These are phyloP conservation scores for Cyprinodon brontotheroides DNA, from an alignment of 2,113 vertebrate genomes.

Conservation along the genomic window DNA sequence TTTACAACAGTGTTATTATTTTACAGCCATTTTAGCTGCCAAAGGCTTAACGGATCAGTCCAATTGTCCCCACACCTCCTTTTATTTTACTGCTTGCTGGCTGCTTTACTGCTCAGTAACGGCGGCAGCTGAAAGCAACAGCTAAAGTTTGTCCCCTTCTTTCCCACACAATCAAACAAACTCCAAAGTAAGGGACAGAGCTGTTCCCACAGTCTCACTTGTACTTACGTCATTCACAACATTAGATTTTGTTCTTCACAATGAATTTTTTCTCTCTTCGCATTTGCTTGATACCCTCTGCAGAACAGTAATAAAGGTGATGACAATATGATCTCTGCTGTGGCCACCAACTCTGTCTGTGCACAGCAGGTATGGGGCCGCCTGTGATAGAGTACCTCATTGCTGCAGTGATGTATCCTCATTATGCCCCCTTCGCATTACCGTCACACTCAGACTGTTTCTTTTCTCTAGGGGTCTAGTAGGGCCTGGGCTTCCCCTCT, in stretches of 20 bases:
- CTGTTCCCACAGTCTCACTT: slow-evolving; percentile 59
- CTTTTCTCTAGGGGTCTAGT: slow-evolving; percentile 42
- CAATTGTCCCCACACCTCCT: slow-evolving; percentile 74
- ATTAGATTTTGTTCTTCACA: slow-evolving; percentile 22
- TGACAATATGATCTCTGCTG: slow-evolving; percentile 6
- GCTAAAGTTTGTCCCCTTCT: slow-evolving; percentile 58
- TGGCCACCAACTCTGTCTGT: slow-evolving; percentile 23
- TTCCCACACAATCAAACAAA: slow-evolving; percentile 65
- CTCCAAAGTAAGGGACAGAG: slow-evolving; percentile 2
- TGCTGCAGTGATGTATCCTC: slow-evolving; percentile 76
- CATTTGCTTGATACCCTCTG: slow-evolving; percentile 23
- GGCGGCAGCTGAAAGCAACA: slow-evolving; percentile 50
- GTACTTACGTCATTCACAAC: slow-evolving; percentile 15
- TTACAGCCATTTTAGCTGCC: slow-evolving; percentile 67
- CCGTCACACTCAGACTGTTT: slow-evolving; percentile 60
- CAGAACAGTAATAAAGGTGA: slow-evolving; percentile 26
- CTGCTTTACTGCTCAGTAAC: slow-evolving; percentile 69
- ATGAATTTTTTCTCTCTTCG: slow-evolving; percentile 9
- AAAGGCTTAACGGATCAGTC: slow-evolving; percentile 71
- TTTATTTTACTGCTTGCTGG: slow-evolving; percentile 77
- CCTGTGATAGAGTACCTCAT: slow-evolving; percentile 65
- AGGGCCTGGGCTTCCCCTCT: slow-evolving; percentile 60
- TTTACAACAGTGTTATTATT: slow-evolving; percentile 78
- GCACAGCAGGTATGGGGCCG: slow-evolving; percentile 7
- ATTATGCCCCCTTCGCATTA: slow-evolving; percentile 69